phyloP scores from a whole-genome alignment of 2,888 invertebrate species.

The Catocala fraxini region DNA sequence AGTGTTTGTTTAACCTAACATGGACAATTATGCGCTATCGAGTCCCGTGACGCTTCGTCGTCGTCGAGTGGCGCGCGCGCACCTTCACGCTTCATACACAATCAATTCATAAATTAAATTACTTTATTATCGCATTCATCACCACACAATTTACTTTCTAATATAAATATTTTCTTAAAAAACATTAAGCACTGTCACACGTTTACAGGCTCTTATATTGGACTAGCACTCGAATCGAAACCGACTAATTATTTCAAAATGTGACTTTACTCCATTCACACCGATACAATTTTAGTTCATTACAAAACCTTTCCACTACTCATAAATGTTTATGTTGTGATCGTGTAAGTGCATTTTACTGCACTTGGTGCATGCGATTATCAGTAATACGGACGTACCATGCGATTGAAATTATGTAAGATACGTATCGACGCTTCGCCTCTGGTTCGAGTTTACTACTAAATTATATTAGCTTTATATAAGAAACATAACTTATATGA shows the following conservation, averaged over 20 bases:
- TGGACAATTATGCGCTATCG: slow-evolving; percentile 59
- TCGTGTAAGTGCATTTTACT: too few species aligned
- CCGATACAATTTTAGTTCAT: not conserved
- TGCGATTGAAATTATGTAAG: too few species aligned
- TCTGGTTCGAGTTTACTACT: too few species aligned
- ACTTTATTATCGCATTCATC: slow-evolving; percentile 53
- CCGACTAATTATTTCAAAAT: not conserved
- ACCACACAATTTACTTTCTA: slow-evolving; percentile 43
- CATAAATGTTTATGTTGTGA: not conserved
- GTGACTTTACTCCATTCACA: not conserved
- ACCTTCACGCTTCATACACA: slow-evolving; percentile 20
- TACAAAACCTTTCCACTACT: not conserved
- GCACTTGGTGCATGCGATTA: not conserved
- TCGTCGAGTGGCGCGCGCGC: slow-evolving; percentile 2
- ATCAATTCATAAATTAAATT: slow-evolving; percentile 35
- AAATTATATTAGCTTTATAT: too few species aligned
- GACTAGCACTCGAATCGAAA: not conserved
- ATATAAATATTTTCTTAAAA: slow-evolving; percentile 16
- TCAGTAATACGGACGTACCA: not conserved
- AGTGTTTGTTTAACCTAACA: slow-evolving; percentile 60
- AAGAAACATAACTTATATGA: too few species aligned
- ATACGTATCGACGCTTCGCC: too few species aligned
- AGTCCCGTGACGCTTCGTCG: slow-evolving; percentile 14
- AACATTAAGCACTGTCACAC: slow-evolving; percentile 24
- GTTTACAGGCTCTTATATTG: slow-evolving; percentile 16